These are phyloP conservation scores for Sarcophaga peregrina DNA, from an alignment of 1,140 invertebrate species.

Conservation along the genomic window DNA sequence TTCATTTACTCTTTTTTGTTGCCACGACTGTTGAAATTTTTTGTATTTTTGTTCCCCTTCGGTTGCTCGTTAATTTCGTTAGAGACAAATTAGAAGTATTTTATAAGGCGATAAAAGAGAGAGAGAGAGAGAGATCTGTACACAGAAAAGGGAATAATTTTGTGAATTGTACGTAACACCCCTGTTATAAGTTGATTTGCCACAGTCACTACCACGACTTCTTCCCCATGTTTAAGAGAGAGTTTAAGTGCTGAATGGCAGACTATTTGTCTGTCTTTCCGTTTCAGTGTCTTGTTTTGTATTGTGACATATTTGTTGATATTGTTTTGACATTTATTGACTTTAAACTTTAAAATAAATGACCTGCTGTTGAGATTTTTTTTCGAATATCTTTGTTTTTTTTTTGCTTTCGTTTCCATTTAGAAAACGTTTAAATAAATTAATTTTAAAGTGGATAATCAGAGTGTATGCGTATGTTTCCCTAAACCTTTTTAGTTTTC, in stretches of 20 bases:
- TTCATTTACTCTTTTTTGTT: not conserved
- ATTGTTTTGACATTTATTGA: conserved; percentile 22
- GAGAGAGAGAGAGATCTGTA: not conserved
- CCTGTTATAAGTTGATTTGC: not conserved
- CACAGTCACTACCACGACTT: not conserved
- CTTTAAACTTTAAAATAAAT: conserved; percentile 17
- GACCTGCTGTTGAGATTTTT: conserved; percentile 20
- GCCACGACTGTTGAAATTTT: not conserved
- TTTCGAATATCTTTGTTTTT: not conserved
- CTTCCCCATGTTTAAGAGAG: not conserved
- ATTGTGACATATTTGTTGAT: conserved; percentile 27
- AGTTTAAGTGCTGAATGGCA: too few species aligned
- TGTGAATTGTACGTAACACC: not conserved
- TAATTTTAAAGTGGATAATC: not conserved
- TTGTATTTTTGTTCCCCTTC: not conserved
- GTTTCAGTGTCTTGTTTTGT: not conserved
- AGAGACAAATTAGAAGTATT: conserved; percentile 13
- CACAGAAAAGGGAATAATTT: not conserved
- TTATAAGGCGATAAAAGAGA: not conserved
- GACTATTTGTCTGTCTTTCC: too few species aligned
- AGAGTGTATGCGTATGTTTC: too few species aligned
- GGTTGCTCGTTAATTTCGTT: not conserved
- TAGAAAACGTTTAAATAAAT: not conserved
- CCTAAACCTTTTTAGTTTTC: too few species aligned
- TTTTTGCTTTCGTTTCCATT: too few species aligned